Base-by-base conservation (phyloP, 2,888 invertebrate species). In the Plebejus melissa region DNA sequence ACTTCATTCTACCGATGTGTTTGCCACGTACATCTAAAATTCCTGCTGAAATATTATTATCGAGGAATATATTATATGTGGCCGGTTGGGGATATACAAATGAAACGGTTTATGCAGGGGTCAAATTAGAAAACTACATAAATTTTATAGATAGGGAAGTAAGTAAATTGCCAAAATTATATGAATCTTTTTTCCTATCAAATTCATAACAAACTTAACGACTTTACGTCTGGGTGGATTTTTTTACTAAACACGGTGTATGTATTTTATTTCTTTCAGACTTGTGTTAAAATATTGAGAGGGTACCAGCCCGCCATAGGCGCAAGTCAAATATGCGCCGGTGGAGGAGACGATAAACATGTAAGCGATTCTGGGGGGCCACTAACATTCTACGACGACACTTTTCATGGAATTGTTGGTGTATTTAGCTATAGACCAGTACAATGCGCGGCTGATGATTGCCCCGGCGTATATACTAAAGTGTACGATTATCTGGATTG, bases 281-380 rank as follows among this genome's bases (percentile, higher is more conserved):
- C 13, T 3, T 72, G 54, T 72, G 11, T 50, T 6, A 22, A 72
- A 54, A 50, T 13, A 54, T 72, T 32, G 50, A 28, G 6, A 13
- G 50, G 72, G 1, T 32, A 32, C 32, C 28, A 28, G 28, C 16
- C 50, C 6, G 32, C 32, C 5, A 2, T 72, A 16, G 72, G 72
- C 6, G 2, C 54, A 11, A 79, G 81, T 9, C 89, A 88, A 75
- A 79, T 96, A 1, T 96, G 96, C 82, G 95, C 95, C 0, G 95
- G 95, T 1, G 95, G 95, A 0, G 87, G 87, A 70, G 92, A 2
- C 90, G 95, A 95, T 83, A 94, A 95, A 0, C 96, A 96, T 81
- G 84, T 89, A 50, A 95, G 96, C 0, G 95, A 96, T 82, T 95
- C 95, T 69, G 96, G 96, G 0, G 96, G 96, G 0, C 95, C 96